Evolutionary conservation across 2,888 invertebrate genomes (phyloP).

Genomic region (Cinara cedri): DNA sequence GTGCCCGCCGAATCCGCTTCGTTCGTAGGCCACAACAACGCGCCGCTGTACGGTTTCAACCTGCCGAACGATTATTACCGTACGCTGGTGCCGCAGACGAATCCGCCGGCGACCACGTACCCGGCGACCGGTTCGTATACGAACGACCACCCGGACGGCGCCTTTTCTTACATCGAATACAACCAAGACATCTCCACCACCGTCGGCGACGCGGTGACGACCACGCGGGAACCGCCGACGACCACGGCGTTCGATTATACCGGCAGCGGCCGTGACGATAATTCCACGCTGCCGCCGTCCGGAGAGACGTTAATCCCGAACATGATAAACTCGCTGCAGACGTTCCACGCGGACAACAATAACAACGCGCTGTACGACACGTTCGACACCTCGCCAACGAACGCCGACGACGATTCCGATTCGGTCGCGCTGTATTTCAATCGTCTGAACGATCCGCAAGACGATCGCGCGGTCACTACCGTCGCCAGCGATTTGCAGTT

Average conservation of each 20-base stretch:
- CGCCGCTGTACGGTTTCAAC: background rate
- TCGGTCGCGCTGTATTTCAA: constrained; percentile 75
- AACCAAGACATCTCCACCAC: background rate
- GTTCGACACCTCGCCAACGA: background rate
- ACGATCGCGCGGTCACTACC: background rate
- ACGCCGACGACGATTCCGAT: constrained; percentile 63
- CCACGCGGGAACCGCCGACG: constrained; percentile 5
- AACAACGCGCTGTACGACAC: background rate
- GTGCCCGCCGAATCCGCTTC: constrained; percentile 42
- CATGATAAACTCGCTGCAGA: constrained; percentile 41
- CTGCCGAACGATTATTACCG: constrained; percentile 20
- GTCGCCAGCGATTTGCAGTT: constrained; percentile 27
- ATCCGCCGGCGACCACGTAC: background rate
- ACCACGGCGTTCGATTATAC: constrained; percentile 25
- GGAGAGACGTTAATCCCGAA: constrained; percentile 36
- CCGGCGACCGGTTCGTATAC: background rate
- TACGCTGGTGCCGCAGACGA: constrained; percentile 17
- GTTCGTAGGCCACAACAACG: constrained; percentile 22
- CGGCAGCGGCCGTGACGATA: background rate
- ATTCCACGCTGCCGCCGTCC: constrained; percentile 25
- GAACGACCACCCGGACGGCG: constrained; percentile 10
- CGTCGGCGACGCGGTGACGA: background rate
- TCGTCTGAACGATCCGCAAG: background rate
- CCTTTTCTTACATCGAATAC: constrained; percentile 24
- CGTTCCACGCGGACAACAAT: constrained; percentile 29